Conservation (phyloP, 2,888 invertebrate species). For the Automeris io region DNA sequence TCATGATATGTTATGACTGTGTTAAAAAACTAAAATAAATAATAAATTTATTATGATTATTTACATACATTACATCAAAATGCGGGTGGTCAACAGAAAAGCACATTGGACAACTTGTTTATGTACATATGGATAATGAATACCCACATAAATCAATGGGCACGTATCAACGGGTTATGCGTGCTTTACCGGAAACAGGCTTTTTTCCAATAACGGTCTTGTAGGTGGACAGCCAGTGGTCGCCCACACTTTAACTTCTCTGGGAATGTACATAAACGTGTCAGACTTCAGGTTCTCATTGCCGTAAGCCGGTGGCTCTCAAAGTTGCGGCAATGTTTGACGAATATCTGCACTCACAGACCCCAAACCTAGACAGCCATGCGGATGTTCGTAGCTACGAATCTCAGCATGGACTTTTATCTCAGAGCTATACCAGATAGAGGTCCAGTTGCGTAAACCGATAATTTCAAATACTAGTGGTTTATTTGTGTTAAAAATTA, state of each 20-base stretch:
- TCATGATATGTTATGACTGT: too few relatives aligned
- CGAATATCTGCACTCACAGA: too few relatives aligned
- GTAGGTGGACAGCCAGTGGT: background rate
- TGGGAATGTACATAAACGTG: slow-evolving; percentile 11
- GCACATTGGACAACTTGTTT: slow-evolving; percentile 6
- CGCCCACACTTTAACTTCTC: slow-evolving; percentile 8
- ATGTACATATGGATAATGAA: background rate
- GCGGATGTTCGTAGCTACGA: too few relatives aligned
- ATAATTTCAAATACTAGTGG: too few relatives aligned
- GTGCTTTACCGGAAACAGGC: slow-evolving; percentile 3
- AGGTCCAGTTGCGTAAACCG: too few relatives aligned
- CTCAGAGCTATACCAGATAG: too few relatives aligned
- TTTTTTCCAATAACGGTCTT: slow-evolving; percentile 8
- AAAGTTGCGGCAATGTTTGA: background rate
- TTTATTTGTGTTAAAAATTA: too few relatives aligned
- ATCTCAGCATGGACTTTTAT: too few relatives aligned
- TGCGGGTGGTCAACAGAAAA: slow-evolving; percentile 1
- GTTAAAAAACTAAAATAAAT: too few relatives aligned
- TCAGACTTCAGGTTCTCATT: slow-evolving; percentile 9
- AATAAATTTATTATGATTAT: too few relatives aligned
- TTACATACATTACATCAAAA: too few relatives aligned
- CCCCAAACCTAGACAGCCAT: too few relatives aligned
- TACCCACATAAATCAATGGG: slow-evolving; percentile 5
- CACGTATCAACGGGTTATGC: slow-evolving; percentile 1
- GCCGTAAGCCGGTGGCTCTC: slow-evolving; percentile 4